Percentiles rank a stretch among this genome's conserved stretches.
These are phyloP conservation scores for Stenolophus ochropezus DNA, from an alignment of 2,888 invertebrate genomes.

Conservation along the genomic window DNA sequence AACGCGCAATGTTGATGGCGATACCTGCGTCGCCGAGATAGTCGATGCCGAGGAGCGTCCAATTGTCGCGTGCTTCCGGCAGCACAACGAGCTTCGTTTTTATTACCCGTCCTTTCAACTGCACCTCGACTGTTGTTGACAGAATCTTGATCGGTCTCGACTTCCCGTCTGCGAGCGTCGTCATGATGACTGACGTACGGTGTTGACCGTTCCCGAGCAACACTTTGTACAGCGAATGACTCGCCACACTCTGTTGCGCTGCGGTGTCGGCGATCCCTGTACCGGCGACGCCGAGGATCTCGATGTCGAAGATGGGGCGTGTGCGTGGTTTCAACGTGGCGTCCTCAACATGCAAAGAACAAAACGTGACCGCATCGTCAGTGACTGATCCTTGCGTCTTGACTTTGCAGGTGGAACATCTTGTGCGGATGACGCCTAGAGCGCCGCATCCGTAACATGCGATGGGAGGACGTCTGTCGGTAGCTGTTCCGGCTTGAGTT, in stretches of 20 bases:
- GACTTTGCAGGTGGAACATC: too few relatives aligned
- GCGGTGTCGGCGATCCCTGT: neutral
- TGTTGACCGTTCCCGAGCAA: neutral
- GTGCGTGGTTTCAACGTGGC: too few relatives aligned
- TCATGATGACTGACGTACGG: neutral
- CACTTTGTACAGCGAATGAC: neutral
- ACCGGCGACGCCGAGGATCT: neutral
- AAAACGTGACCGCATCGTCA: too few relatives aligned
- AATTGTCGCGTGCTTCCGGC: neutral
- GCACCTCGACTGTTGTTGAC: neutral
- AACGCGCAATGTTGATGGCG: neutral
- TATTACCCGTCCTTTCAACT: neutral
- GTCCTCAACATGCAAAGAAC: too few relatives aligned
- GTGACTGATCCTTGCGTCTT: too few relatives aligned
- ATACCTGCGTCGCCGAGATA: neutral
- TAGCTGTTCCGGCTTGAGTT: too few relatives aligned
- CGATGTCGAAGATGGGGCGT: too few relatives aligned
- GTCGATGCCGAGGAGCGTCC: slow-evolving; percentile 14
- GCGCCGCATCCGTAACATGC: too few relatives aligned
- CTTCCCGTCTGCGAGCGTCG: slow-evolving; percentile 4
- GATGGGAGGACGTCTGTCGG: too few relatives aligned
- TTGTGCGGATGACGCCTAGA: too few relatives aligned
- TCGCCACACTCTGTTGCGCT: slow-evolving; percentile 2
- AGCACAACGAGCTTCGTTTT: neutral
- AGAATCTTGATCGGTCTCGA: neutral